phyloP scores from a whole-genome alignment of 2,888 invertebrate genomes.

The Agriopis leucophaearia region DNA sequence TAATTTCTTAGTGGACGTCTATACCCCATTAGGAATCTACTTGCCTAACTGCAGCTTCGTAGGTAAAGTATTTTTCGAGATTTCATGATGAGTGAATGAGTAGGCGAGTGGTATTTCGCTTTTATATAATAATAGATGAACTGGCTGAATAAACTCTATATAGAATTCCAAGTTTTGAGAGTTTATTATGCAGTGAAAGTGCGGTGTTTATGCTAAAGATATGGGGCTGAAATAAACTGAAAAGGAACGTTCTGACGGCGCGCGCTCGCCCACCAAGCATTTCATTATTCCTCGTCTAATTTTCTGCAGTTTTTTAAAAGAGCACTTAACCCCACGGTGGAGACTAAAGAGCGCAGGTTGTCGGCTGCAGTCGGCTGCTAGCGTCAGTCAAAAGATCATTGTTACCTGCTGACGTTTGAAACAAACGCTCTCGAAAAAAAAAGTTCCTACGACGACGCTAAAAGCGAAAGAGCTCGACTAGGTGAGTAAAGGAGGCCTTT shows the following conservation, averaged over 20 bases:
- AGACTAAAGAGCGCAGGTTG: constrained; percentile 37
- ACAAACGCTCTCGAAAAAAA: constrained; percentile 65
- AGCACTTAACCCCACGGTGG: constrained; percentile 61
- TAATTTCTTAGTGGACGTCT: too few species aligned
- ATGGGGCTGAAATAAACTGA: constrained; percentile 41
- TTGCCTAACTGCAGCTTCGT: too few species aligned
- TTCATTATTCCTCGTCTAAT: constrained; percentile 63
- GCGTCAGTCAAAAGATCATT: constrained; percentile 78
- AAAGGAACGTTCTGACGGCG: constrained; percentile 39
- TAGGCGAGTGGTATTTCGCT: too few species aligned
- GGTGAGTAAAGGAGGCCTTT: constrained; percentile 60
- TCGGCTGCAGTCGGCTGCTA: constrained; percentile 56
- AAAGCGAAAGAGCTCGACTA: constrained; percentile 57
- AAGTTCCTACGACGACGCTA: constrained; percentile 53
- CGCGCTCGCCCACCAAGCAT: constrained; percentile 42
- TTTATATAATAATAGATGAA: constrained; percentile 30
- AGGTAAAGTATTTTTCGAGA: too few species aligned
- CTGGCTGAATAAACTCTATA: constrained; percentile 28
- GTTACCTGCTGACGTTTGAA: constrained; percentile 66
- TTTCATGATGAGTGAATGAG: too few species aligned
- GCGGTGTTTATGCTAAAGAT: constrained; percentile 43
- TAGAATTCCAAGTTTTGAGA: constrained; percentile 34
- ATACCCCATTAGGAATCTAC: too few species aligned
- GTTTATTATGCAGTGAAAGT: constrained; percentile 43
- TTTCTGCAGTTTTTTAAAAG: constrained; percentile 65